Percentiles rank a stretch among this genome's conserved stretches.
Evolutionary conservation across 2,797 vertebrate species (phyloP).

Genomic region (Ibycter americanus): DNA sequence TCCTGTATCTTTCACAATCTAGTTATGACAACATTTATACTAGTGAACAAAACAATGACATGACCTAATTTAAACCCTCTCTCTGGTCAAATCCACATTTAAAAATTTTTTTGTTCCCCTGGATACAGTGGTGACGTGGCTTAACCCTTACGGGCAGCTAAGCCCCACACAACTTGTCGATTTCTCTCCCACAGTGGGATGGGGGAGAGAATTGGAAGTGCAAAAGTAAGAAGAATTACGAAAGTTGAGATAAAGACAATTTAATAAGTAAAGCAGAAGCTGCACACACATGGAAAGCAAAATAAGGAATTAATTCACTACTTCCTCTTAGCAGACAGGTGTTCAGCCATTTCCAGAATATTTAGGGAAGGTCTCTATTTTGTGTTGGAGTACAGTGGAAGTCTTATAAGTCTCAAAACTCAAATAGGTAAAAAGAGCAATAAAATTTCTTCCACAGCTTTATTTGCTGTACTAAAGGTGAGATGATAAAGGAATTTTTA

Average conservation of each 20-base stretch:
- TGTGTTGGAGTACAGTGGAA: neutral
- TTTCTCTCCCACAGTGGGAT: neutral
- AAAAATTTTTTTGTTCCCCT: neutral
- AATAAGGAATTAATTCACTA: neutral
- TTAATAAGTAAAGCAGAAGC: neutral
- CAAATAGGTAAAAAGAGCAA: neutral
- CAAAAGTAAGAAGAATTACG: neutral
- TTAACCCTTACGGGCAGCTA: neutral
- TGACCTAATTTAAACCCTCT: neutral
- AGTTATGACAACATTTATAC: accelerated
- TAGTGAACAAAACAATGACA: neutral
- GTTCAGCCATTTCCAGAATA: neutral
- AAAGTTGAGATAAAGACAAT: neutral
- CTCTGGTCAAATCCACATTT: neutral
- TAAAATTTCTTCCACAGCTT: neutral
- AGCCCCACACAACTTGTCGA: neutral
- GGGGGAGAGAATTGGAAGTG: neutral
- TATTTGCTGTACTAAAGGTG: neutral
- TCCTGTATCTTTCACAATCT: neutral
- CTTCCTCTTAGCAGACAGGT: neutral
- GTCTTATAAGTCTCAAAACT: neutral
- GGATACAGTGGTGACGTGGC: neutral
- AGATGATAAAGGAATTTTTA: neutral
- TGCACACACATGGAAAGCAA: neutral
- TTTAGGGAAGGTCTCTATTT: neutral